Evolutionary conservation across 1,140 invertebrate genomes (phyloP), one percentile per base, ranked within the genome.

Genomic region (Limonius californicus): DNA sequence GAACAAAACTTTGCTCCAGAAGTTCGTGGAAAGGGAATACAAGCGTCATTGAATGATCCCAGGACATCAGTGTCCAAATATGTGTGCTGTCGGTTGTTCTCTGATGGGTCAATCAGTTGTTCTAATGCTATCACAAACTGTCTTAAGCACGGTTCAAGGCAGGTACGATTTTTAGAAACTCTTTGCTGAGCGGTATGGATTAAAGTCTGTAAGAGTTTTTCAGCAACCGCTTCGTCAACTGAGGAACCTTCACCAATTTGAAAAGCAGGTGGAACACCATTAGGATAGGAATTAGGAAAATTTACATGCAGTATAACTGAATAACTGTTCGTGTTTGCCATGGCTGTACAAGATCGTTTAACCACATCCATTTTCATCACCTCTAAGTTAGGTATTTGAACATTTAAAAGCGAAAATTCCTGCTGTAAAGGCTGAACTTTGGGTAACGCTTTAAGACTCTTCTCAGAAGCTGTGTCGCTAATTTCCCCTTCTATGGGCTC

Each of bases 1-100:
- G 89, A 89, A 78, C 91, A 95, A 82, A 97, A 98, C 73, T 90
- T 89, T 0, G 92, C 94, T 2, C 94, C 94, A 11, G 92, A 96
- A 0, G 94, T 97, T 57, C 93, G 81, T 0, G 95, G 95, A 79
- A 96, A 98, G 0, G 95, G 95, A 64, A 98, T 91, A 68, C 89
- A 92, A n/a, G 88, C 84, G 72, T 91, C 89, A 60, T 89, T 86
- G 54, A 81, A 76, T 8, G 79, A 78, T 20, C 76, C 74, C 64
- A 81, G 82, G n/a, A 80, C 62, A 54, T 64, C 70, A 1, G 70
- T 63, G 60, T 75, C 72, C 12, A 71, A 60, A 64, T 73, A 74
- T 27, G 70, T 68, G 45, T 64, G 71, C 0, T 64, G 57, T 55
- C 66, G 15, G 42, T 71, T 71, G 19, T 50, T 71, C 47, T 74